A percentile compares a stretch with the other conserved stretches of the same genome.
These are phyloP conservation scores for Agriopis leucophaearia DNA, from an alignment of 2,888 invertebrate genomes.

Conservation along the genomic window DNA sequence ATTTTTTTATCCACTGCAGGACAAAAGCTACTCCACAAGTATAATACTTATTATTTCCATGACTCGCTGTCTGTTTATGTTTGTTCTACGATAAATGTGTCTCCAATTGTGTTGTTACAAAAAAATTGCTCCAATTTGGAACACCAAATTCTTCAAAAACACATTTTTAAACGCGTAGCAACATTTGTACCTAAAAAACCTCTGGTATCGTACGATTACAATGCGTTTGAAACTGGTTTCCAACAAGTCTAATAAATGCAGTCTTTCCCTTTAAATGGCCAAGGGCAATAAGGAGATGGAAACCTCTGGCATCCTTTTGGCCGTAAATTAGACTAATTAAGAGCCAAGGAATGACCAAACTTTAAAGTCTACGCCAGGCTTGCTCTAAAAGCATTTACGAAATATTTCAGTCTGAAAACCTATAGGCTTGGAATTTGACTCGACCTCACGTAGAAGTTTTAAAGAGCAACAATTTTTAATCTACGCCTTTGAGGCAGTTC, in stretches of 20 bases:
- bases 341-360: conserved; percentile 5
- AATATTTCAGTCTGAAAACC: conserved; percentile 14
- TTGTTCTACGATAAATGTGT: too few species aligned
- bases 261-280: not conserved
- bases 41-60: too few species aligned
- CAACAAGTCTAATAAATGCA: not conserved
- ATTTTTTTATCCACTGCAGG: too few species aligned
- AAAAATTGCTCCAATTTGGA: too few species aligned
- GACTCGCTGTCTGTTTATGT: too few species aligned
- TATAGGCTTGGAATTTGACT: conserved; percentile 4
- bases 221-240: not conserved
- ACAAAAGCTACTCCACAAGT: too few species aligned
- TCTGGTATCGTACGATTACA: too few species aligned
- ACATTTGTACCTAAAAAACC: too few species aligned
- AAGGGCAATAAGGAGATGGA: conserved; percentile 4
- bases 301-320: conserved; percentile 7
- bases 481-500: not conserved
- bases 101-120: too few species aligned
- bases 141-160: too few species aligned
- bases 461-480: not conserved
- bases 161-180: too few species aligned
- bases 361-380: conserved; percentile 7
- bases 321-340: conserved; percentile 1
- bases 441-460: conserved; percentile 4
- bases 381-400: conserved; percentile 9